Conservation (phyloP, 2,797 vertebrate genomes). For the Hemitrygon akajei region DNA sequence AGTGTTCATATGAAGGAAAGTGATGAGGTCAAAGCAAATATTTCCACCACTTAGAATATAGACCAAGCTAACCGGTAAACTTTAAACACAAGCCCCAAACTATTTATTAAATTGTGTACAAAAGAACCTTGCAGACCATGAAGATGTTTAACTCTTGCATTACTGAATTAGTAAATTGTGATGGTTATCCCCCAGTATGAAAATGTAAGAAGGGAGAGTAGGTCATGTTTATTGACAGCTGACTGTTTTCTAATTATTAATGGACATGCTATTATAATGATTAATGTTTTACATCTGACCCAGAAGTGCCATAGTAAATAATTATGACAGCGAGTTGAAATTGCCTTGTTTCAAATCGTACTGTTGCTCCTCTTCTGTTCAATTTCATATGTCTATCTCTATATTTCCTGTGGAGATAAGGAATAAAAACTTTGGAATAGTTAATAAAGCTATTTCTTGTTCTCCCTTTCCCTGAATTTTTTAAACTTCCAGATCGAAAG, state of each 20-base stretch:
- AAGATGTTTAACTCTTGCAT: neutral
- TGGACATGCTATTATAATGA: neutral
- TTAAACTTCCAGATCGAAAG: neutral
- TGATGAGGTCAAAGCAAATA: neutral
- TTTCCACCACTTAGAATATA: neutral
- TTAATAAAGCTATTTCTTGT: neutral
- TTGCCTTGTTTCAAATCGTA: neutral
- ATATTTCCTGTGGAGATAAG: neutral
- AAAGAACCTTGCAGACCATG: neutral
- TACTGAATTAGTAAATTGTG: neutral
- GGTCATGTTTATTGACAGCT: neutral
- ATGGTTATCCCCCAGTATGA: too few species aligned
- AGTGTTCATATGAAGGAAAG: neutral
- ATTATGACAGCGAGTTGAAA: conserved; percentile 6
- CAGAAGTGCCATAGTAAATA: conserved; percentile 21
- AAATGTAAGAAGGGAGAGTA: neutral
- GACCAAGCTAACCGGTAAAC: neutral
- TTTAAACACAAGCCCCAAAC: neutral
- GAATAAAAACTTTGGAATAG: neutral
- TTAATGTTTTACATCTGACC: conserved; percentile 22
- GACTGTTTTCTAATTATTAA: neutral
- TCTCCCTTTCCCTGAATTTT: neutral
- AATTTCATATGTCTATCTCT: conserved; percentile 4
- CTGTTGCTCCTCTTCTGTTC: neutral
- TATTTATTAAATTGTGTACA: neutral